phyloP scores from a whole-genome alignment of 2,797 vertebrate genomes.

The Vespertilio murinus region DNA sequence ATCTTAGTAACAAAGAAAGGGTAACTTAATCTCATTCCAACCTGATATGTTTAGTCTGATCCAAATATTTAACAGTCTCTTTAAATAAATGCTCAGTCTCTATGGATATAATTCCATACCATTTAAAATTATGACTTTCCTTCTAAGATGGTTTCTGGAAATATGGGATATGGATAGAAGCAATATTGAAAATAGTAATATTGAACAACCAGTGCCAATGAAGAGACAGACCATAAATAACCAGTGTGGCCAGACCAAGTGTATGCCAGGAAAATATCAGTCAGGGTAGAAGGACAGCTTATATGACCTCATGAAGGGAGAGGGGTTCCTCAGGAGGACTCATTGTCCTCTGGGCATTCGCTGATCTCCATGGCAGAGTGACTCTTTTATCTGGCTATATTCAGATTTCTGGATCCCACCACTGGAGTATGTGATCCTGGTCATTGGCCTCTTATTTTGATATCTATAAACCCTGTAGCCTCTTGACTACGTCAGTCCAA shows the following conservation, averaged over 20 bases:
- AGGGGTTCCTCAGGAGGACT: background rate
- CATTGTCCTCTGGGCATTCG: background rate
- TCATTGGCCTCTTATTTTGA: background rate
- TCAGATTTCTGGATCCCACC: background rate
- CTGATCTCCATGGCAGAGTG: background rate
- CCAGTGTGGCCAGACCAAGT: background rate
- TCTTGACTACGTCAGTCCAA: background rate
- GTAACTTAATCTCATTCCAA: slow-evolving; percentile 36
- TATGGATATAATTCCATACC: background rate
- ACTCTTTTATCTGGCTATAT: background rate
- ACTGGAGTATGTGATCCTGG: background rate
- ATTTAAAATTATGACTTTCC: slow-evolving; percentile 1
- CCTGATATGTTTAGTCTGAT: background rate
- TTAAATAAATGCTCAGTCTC: background rate
- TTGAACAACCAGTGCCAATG: background rate
- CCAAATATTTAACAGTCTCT: slow-evolving; percentile 1
- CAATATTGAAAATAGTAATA: background rate
- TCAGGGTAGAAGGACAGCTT: background rate
- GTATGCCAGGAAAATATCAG: background rate
- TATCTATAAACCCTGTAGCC: background rate
- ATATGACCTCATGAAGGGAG: background rate
- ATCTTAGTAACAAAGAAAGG: background rate
- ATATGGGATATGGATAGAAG: background rate
- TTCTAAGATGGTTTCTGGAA: background rate
- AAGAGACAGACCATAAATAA: background rate